A percentile compares a stretch with the other conserved stretches of the same genome.
phyloP scores from a whole-genome alignment of 2,113 vertebrate genomes.

The Phaetusa simplex region DNA sequence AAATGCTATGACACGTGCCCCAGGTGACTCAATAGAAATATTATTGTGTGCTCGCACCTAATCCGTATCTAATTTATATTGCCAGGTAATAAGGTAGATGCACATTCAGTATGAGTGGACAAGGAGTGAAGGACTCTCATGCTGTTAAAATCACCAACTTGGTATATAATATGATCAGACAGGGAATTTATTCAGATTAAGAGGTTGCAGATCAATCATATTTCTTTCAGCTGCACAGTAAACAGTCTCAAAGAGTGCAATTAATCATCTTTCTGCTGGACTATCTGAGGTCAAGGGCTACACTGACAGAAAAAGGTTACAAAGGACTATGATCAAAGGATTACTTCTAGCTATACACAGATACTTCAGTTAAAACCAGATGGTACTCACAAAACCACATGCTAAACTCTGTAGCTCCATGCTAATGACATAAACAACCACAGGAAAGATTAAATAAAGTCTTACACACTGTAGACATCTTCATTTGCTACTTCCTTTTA shows the following conservation, averaged over 20 bases:
- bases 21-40: not conserved
- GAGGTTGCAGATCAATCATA: not conserved
- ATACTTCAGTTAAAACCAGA: not conserved
- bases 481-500: not conserved
- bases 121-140: not conserved
- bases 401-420: not conserved
- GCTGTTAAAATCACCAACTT: not conserved
- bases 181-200: not conserved
- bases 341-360: not conserved
- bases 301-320: not conserved
- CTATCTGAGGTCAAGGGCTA: not conserved
- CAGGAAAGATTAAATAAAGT: not conserved
- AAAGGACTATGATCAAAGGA: not conserved
- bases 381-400: not conserved
- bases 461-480: not conserved
- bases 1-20: not conserved
- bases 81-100: not conserved
- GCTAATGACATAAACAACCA: fast-evolving
- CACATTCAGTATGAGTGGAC: not conserved
- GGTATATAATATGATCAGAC: not conserved
- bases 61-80: not conserved
- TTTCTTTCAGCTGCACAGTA: not conserved
- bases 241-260: not conserved
- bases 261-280: not conserved
- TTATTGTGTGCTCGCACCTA: not conserved